A percentile compares a stretch with the other conserved stretches of the same genome.
These are phyloP conservation scores for Recurvirostra avosetta DNA, from an alignment of 2,113 vertebrate species.

Conservation along the genomic window DNA sequence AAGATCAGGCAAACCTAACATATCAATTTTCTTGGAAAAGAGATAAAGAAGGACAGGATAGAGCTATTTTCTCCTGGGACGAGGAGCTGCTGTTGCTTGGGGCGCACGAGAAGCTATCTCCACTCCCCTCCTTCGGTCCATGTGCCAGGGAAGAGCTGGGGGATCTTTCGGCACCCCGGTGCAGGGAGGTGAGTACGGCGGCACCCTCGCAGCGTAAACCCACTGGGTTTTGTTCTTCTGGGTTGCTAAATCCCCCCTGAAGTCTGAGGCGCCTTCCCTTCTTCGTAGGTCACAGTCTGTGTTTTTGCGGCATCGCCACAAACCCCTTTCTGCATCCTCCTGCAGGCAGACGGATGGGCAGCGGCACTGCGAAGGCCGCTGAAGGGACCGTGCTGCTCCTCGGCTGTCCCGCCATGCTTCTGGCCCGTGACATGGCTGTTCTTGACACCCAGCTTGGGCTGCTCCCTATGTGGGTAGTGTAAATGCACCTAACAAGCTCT, in stretches of 20 bases:
- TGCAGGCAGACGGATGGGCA: background rate
- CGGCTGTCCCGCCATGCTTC: accelerated
- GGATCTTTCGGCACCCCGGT: accelerated
- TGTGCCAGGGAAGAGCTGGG: accelerated
- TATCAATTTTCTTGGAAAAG: background rate
- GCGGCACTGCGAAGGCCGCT: accelerated
- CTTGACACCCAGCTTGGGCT: accelerated
- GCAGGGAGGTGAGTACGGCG: background rate
- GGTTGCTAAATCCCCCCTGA: background rate
- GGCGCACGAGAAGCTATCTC: background rate
- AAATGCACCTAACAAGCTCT: background rate
- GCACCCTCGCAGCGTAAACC: background rate
- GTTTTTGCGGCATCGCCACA: background rate
- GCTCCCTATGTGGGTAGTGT: background rate
- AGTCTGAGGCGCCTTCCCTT: background rate
- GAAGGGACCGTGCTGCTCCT: background rate
- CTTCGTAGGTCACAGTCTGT: accelerated
- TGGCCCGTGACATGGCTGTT: background rate
- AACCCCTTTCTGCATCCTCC: background rate
- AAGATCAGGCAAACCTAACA: background rate
- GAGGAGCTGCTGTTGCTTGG: background rate
- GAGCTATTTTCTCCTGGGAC: background rate
- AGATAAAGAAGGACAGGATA: background rate
- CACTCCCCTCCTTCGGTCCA: background rate
- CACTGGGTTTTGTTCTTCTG: background rate